Conservation (phyloP, 2,113 vertebrate genomes). For the human (Homo sapiens) region GRCh38 chr5:30249001-30249500, state of each 20-base stretch:
- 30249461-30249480: slow-evolving; percentile 72
- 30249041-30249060: slow-evolving; percentile 77
- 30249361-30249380: slow-evolving; percentile 75
- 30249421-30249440: slow-evolving; percentile 38
- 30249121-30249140: slow-evolving; percentile 75
- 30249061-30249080: slow-evolving; percentile 76
- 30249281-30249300: slow-evolving; percentile 58
- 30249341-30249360: neutral
- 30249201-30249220: slow-evolving; percentile 82
- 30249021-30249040: slow-evolving; percentile 64
- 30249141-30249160: slow-evolving; percentile 77
- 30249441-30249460: slow-evolving; percentile 70
- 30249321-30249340: slow-evolving; percentile 37
- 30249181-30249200: slow-evolving; percentile 80
- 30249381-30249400: slow-evolving; percentile 50
- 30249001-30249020: slow-evolving; percentile 74
- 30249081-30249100: slow-evolving; percentile 68
- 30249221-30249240: slow-evolving; percentile 78
- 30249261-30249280: slow-evolving; percentile 47
- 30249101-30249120: slow-evolving; percentile 70
- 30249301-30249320: slow-evolving; percentile 66
- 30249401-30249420: slow-evolving; percentile 44
- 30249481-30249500: neutral
- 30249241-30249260: slow-evolving; percentile 72
- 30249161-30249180: slow-evolving; percentile 79